Evolutionary conservation across 2,113 vertebrate species (phyloP).

Genomic region (Xiphophorus maculatus): DNA sequence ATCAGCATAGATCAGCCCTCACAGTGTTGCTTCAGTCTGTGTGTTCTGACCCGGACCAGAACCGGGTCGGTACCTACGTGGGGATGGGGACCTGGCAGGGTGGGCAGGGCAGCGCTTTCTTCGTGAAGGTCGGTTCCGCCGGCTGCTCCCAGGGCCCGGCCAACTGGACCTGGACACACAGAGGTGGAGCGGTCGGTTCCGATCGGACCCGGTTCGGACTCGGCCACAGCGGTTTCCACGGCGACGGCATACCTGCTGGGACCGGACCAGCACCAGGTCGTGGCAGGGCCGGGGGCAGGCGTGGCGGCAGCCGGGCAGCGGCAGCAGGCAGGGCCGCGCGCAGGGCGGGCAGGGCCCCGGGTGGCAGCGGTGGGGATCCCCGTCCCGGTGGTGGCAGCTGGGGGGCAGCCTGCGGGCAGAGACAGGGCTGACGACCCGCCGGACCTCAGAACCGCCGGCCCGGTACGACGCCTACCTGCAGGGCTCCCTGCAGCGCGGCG

Average conservation of each 20-base stretch:
- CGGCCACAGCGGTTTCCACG: too few relatives aligned
- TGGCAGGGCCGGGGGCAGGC: constrained; percentile 63
- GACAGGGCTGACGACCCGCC: background rate
- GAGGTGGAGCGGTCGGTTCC: background rate
- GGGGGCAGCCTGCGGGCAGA: constrained; percentile 45
- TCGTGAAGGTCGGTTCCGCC: constrained; percentile 85
- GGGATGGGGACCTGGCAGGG: constrained; percentile 88
- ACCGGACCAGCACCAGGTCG: constrained; percentile 65
- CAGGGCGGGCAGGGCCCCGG: constrained; percentile 65
- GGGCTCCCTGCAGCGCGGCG: constrained; percentile 67
- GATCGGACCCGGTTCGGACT: too few relatives aligned
- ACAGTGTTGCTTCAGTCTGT: too few relatives aligned
- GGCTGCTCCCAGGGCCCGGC: constrained; percentile 93
- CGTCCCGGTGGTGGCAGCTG: constrained; percentile 62
- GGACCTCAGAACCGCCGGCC: too few relatives aligned
- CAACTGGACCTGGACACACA: constrained; percentile 82
- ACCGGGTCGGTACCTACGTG: constrained; percentile 78
- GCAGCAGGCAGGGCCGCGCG: constrained; percentile 55
- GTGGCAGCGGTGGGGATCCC: constrained; percentile 68
- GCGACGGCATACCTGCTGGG: constrained; percentile 56
- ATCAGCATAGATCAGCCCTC: too few relatives aligned
- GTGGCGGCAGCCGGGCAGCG: constrained; percentile 57
- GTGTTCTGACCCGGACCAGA: too few relatives aligned
- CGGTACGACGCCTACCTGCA: constrained; percentile 55
- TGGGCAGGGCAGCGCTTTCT: constrained; percentile 88